phyloP scores from a whole-genome alignment of 2,113 vertebrate genomes.

The Turdus rufiventris region DNA sequence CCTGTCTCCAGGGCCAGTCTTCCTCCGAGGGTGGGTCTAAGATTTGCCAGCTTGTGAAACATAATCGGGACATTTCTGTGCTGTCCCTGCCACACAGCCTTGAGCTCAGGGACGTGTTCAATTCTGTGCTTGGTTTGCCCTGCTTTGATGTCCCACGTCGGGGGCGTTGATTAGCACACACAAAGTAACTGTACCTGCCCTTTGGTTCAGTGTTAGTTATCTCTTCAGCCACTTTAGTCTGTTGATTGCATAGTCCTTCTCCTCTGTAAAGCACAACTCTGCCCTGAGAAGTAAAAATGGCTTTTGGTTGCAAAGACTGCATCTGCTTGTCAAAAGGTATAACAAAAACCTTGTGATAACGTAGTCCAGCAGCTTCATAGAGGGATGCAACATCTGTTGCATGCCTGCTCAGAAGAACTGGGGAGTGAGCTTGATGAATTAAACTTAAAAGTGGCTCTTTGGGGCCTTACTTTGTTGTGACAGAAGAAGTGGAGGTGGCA shows the following conservation, averaged over 20 bases:
- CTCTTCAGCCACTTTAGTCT: background rate
- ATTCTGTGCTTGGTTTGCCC: background rate
- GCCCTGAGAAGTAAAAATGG: background rate
- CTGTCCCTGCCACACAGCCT: conserved; percentile 5
- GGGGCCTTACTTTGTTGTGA: background rate
- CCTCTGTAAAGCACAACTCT: background rate
- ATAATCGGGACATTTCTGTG: background rate
- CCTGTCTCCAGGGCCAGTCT: background rate
- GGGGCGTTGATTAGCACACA: background rate
- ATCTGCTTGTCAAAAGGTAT: background rate
- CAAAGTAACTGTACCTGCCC: background rate
- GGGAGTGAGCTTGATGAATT: background rate
- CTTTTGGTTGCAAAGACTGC: background rate
- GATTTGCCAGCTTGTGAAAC: conserved; percentile 26
- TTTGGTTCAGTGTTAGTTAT: background rate
- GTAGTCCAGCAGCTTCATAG: background rate
- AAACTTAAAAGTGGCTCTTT: background rate
- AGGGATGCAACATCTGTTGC: background rate
- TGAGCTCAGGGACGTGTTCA: background rate
- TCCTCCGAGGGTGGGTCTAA: background rate
- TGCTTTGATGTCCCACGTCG: background rate
- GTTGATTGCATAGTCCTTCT: background rate
- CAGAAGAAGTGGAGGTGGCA: background rate
- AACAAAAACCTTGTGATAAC: background rate
- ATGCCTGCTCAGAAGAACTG: background rate